phyloP scores from a whole-genome alignment of 2,888 invertebrate genomes.

The Lasioglossum villosulum region DNA sequence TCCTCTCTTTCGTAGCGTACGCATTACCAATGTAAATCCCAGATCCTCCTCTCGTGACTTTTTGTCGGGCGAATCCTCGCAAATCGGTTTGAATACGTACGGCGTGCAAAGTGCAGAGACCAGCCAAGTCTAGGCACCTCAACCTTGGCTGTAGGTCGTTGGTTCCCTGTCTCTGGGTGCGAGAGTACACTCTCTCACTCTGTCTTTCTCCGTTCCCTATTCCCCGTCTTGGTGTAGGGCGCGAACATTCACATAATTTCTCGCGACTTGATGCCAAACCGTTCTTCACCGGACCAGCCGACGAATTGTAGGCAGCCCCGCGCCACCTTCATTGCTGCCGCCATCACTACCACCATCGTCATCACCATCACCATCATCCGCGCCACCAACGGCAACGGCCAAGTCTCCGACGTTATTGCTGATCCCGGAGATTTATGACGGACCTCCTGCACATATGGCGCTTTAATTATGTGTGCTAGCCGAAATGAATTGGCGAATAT shows the following conservation, averaged over 20 bases:
- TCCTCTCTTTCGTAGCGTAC: constrained; percentile 53
- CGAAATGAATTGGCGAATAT: constrained; percentile 82
- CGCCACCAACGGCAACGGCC: constrained; percentile 74
- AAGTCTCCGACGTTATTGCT: constrained; percentile 83
- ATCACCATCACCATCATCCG: constrained; percentile 68
- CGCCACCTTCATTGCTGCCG: constrained; percentile 51
- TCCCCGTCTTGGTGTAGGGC: constrained; percentile 68
- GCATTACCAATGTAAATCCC: constrained; percentile 81
- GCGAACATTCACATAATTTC: constrained; percentile 81
- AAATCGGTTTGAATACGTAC: constrained; percentile 80
- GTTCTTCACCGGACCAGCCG: constrained; percentile 75
- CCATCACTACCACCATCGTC: constrained; percentile 61
- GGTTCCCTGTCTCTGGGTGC: constrained; percentile 42
- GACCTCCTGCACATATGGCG: constrained; percentile 82
- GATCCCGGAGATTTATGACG: constrained; percentile 82
- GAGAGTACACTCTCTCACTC: constrained; percentile 22
- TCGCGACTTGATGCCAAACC: constrained; percentile 78
- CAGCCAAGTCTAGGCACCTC: constrained; percentile 78
- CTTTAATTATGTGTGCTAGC: constrained; percentile 82
- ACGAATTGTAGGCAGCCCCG: constrained; percentile 76
- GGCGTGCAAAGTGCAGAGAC: constrained; percentile 71
- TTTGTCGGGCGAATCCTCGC: constrained; percentile 80
- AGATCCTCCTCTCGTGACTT: constrained; percentile 71
- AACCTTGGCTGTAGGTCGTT: constrained; percentile 63
- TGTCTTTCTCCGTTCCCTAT: constrained; percentile 34